Evolutionary conservation across 2,888 invertebrate species (phyloP), one percentile per base, ranked within the genome.

Genomic region (Tiliacea citrago): DNA sequence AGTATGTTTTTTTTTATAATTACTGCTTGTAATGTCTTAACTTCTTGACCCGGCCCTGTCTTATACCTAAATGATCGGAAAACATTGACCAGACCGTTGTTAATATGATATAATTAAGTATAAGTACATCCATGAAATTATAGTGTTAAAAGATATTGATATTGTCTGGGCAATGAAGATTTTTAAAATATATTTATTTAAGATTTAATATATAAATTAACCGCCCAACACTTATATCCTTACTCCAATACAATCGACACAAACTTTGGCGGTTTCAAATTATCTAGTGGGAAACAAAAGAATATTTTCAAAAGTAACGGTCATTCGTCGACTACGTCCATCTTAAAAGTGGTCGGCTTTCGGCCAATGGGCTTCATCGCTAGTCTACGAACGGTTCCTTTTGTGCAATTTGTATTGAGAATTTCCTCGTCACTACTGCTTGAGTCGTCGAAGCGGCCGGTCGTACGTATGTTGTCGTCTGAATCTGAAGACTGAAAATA

Each of bases 351-450:
- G 55, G 92, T 93, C 29, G 93, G 92, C 76, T 93, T 94, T 68
- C 89, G 92, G 75, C 94, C 93, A 82, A 95, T 93, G 29, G 94
- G 93, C 87, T 95, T 95, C 94, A 96, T 95, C 18, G 96, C 94
- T 63, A 96, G 92, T 21, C 96, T 92, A 58, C 92, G 93, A 82
- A 93, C 92, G 68, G 90, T 90, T 77, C 91, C 89, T 77, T 90
- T 90, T 79, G 91, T 89, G 86, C 91, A 87, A 88, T 93, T 94
- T 68, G 93, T 91, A 88, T 94, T 93, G 76, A 94, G 87, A 83
- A 95, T 94, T 61, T 96, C 95, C 62, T 96, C 96, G 84, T 96
- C 96, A 91, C 95, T 93, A 85, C 95, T 95, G 90, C 95, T 96
- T 18, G 95, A 95, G 78, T 92, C 94, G 73, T 95, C 93, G 88